Conservation (phyloP, 2,888 invertebrate genomes). For the Micoletzkya japonica region DNA sequence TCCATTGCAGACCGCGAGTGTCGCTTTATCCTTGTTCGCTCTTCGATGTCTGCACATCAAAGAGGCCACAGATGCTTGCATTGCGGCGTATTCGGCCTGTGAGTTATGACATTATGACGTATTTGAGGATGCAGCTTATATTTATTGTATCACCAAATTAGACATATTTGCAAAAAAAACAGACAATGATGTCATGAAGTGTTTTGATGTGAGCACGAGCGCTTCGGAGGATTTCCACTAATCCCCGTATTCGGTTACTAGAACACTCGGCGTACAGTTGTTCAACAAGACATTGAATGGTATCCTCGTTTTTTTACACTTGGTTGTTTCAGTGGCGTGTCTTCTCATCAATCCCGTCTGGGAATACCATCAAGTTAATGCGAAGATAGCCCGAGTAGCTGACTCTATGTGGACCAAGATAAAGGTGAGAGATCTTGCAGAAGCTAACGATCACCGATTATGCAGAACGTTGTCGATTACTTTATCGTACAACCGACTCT, state of each 20-base stretch:
- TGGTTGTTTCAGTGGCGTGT: constrained; percentile 40
- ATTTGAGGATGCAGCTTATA: neutral
- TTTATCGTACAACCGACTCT: constrained; percentile 44
- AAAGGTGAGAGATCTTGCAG: constrained; percentile 1
- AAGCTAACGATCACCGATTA: neutral
- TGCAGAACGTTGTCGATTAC: constrained; percentile 10
- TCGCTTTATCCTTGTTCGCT: constrained; percentile 18
- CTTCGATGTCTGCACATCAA: constrained; percentile 18
- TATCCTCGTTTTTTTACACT: neutral
- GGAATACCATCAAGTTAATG: constrained; percentile 51
- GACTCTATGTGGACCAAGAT: constrained; percentile 4
- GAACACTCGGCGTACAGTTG: too few species aligned
- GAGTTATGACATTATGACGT: constrained; percentile 17
- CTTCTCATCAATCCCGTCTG: constrained; percentile 58
- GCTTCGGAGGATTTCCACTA: too few species aligned
- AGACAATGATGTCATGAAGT: too few species aligned
- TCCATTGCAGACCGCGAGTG: constrained; percentile 18
- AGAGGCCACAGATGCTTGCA: constrained; percentile 38
- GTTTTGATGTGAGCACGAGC: too few species aligned
- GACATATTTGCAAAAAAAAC: neutral
- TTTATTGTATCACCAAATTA: neutral
- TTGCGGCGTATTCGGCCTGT: constrained; percentile 45
- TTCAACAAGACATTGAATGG: neutral
- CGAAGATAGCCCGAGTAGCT: constrained; percentile 39
- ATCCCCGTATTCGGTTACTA: too few species aligned